Conservation (phyloP, 2,113 vertebrate species). For the Oceanodroma tethys region DNA sequence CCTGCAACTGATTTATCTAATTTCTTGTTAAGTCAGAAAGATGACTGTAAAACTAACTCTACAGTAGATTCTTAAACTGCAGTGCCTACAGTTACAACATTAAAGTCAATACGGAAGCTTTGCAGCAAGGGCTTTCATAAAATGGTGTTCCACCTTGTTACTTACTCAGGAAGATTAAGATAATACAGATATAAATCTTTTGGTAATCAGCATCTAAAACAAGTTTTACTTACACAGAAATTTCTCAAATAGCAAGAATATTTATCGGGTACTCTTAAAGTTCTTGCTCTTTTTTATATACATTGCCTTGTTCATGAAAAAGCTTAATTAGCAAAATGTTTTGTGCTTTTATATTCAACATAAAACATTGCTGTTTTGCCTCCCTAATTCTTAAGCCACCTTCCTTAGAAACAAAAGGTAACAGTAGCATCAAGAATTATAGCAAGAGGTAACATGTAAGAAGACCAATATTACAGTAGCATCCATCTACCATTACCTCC, state of each 20-base stretch:
- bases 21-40: background rate
- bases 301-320: background rate
- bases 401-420: background rate
- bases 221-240: background rate
- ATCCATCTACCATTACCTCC: background rate
- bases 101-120: background rate
- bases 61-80: background rate
- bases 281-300: background rate
- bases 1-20: background rate
- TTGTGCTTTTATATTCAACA: background rate
- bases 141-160: background rate
- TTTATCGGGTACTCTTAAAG: background rate
- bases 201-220: background rate
- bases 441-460: background rate
- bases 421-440: background rate
- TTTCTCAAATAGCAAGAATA: background rate
- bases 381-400: background rate
- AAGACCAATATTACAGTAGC: background rate
- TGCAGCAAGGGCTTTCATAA: background rate
- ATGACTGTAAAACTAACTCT: background rate
- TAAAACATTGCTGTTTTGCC: background rate
- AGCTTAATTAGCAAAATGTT: background rate
- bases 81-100: background rate
- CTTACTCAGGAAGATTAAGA: background rate
- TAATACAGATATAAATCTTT: background rate